phyloP scores from a whole-genome alignment of 1,140 invertebrate genomes.

The Drosophila mauritiana region DNA sequence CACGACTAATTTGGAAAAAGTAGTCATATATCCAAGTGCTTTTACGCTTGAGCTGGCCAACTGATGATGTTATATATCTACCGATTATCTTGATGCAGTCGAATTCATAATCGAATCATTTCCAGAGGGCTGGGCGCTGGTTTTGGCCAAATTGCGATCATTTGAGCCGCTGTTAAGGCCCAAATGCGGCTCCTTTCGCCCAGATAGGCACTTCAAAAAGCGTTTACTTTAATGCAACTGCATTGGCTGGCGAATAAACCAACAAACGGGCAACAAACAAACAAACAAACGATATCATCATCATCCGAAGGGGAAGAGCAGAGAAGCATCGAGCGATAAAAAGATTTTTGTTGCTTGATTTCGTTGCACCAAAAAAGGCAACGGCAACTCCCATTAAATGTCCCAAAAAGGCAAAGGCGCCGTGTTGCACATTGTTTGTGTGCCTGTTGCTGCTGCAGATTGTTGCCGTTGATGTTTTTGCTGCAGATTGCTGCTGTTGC shows the following conservation, averaged over 20 bases:
- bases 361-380: constrained; percentile 80
- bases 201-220: constrained; percentile 41
- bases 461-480: constrained; percentile 41
- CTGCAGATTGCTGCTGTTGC: constrained; percentile 32
- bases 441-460: constrained; percentile 12
- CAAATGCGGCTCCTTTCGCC: constrained; percentile 47
- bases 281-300: constrained; percentile 47
- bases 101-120: constrained; percentile 37
- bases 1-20: background rate
- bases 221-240: constrained; percentile 65
- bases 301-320: constrained; percentile 18
- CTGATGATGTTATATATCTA: too few species aligned
- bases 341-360: constrained; percentile 78
- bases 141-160: constrained; percentile 58
- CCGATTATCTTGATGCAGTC: constrained; percentile 1
- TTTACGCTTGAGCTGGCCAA: background rate
- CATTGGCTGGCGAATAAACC: constrained; percentile 42
- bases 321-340: constrained; percentile 54
- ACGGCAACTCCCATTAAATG: constrained; percentile 81
- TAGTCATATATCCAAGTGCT: too few species aligned
- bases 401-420: constrained; percentile 77
- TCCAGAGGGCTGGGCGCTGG: constrained; percentile 39
- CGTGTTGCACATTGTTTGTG: constrained; percentile 41
- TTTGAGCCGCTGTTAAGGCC: constrained; percentile 33
- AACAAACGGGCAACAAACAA: constrained; percentile 16